A percentile compares a stretch with the other conserved stretches of the same genome.
Conservation (phyloP, 2,113 vertebrate genomes). For the Ovibos moschatus region DNA sequence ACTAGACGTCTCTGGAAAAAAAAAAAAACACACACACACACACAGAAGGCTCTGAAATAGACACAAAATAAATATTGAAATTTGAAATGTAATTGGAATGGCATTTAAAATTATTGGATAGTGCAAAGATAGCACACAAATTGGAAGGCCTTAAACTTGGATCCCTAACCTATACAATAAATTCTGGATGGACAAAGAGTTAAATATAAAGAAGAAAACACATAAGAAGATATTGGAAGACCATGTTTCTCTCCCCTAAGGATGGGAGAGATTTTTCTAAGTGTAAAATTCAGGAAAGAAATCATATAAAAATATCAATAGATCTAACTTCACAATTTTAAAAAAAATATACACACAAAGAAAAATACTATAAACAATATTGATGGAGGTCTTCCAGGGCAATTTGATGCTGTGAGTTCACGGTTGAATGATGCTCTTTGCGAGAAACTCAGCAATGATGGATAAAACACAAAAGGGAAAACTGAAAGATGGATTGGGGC, state of each 20-base stretch:
- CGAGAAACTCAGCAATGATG: constrained; percentile 5
- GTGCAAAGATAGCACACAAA: background rate
- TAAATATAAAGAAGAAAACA: constrained; percentile 4
- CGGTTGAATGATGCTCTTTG: background rate
- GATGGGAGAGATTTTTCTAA: background rate
- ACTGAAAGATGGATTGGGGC: background rate
- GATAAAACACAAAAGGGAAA: constrained; percentile 6
- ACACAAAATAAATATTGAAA: background rate
- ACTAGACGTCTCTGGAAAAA: background rate
- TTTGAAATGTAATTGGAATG: background rate
- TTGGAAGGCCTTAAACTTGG: background rate
- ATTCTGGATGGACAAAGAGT: background rate
- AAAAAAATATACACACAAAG: constrained; percentile 21
- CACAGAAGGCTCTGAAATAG: background rate
- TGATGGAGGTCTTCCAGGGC: constrained; percentile 6
- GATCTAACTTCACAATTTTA: constrained; percentile 19
- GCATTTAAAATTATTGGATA: background rate
- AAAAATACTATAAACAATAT: constrained; percentile 23
- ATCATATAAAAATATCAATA: constrained; percentile 31
- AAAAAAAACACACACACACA: no score
- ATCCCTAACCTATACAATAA: background rate
- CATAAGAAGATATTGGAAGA: background rate
- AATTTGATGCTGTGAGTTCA: background rate
- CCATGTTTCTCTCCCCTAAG: background rate
- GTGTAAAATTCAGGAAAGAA: constrained; percentile 8